Conservation (phyloP, 2,797 vertebrate species). For the Morelia viridis region DNA sequence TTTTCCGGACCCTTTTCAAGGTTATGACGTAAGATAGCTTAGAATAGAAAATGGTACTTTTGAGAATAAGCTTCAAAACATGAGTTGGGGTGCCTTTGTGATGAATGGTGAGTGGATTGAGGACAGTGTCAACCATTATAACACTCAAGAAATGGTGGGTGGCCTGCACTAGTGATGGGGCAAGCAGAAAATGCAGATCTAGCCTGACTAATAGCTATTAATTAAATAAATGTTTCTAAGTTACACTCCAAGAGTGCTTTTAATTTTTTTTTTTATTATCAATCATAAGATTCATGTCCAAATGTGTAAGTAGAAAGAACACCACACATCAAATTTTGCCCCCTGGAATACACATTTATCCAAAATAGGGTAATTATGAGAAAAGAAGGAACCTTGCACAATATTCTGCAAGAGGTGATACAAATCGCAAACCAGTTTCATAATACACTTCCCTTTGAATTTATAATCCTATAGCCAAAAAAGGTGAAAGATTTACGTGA, state of each 20-base stretch:
- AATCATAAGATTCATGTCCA: neutral
- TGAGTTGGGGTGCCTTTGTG: neutral
- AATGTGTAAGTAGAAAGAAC: neutral
- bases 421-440: neutral
- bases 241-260: neutral
- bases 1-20: neutral
- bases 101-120: neutral
- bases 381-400: neutral
- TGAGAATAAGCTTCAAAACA: neutral
- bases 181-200: neutral
- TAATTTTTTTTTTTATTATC: neutral
- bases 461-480: neutral
- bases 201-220: neutral
- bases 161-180: neutral
- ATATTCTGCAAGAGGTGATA: neutral
- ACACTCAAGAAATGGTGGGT: neutral
- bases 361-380: neutral
- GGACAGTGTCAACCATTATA: neutral
- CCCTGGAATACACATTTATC: neutral
- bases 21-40: neutral
- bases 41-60: neutral
- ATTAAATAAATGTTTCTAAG: neutral
- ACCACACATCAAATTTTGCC: neutral
- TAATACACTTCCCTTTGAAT: slow-evolving; percentile 33
- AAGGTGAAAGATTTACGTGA: neutral